A percentile compares a stretch with the other conserved stretches of the same genome.
Evolutionary conservation across 2,797 vertebrate genomes (phyloP).

Genomic region (Cryptoprocta ferox): DNA sequence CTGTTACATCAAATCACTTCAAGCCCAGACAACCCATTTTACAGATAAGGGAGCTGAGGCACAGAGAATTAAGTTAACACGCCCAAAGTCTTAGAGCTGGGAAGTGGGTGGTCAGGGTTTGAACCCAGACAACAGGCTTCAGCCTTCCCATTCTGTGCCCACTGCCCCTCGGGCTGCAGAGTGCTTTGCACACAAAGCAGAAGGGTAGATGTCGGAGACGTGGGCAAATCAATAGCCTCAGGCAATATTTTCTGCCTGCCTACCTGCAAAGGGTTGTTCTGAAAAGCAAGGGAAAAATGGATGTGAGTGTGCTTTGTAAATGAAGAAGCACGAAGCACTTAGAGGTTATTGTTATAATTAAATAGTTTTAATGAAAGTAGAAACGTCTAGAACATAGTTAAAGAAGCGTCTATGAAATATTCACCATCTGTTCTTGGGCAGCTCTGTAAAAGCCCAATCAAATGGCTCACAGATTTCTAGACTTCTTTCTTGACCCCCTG

Average conservation of each 20-base stretch:
- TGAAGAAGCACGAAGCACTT: neutral
- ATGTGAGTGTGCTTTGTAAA: neutral
- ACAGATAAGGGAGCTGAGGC: neutral
- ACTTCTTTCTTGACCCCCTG: neutral
- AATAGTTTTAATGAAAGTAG: constrained; percentile 63
- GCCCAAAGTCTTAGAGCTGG: neutral
- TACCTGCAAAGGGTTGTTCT: neutral
- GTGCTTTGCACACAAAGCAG: neutral
- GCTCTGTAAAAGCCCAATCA: neutral
- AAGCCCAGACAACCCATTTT: neutral
- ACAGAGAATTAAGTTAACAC: neutral
- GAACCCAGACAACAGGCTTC: neutral
- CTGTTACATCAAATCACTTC: neutral
- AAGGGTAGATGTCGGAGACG: too few species aligned
- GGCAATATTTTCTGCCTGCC: neutral
- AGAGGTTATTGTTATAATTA: constrained; percentile 37
- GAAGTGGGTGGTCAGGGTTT: neutral
- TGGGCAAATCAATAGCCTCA: neutral
- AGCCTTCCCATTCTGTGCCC: neutral
- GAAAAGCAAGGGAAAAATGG: neutral
- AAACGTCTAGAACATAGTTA: constrained; percentile 45
- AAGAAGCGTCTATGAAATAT: constrained; percentile 56
- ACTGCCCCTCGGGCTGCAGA: accelerated
- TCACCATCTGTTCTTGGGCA: constrained; percentile 16
- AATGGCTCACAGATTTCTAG: constrained; percentile 24